These are phyloP conservation scores for Thysanoteuthis rhombus DNA, from an alignment of 2,888 invertebrate species.

Conservation along the genomic window DNA sequence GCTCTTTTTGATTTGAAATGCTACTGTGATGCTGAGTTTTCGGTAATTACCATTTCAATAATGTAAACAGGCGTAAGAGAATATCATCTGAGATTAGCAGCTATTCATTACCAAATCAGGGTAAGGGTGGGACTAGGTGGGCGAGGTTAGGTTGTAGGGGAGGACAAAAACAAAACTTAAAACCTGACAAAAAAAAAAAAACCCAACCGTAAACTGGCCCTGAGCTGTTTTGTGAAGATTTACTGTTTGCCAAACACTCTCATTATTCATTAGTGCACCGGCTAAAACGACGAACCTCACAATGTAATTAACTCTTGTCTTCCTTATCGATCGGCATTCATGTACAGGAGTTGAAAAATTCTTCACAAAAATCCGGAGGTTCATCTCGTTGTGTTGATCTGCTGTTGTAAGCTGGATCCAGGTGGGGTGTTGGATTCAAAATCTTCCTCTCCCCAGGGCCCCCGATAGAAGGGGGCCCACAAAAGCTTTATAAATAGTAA, in stretches of 20 bases:
- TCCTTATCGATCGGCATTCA: neutral
- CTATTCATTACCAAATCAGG: neutral
- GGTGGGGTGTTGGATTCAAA: too few relatives aligned
- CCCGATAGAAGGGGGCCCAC: too few relatives aligned
- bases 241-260: neutral
- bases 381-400: too few relatives aligned
- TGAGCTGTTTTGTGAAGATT: neutral
- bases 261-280: neutral
- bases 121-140: neutral
- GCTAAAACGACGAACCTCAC: neutral
- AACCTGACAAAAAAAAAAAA: too few relatives aligned
- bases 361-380: too few relatives aligned
- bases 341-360: too few relatives aligned
- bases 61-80: neutral
- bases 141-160: neutral
- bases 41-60: neutral
- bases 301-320: neutral
- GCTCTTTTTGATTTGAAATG: neutral
- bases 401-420: too few relatives aligned
- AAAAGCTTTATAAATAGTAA: too few relatives aligned
- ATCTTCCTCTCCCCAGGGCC: too few relatives aligned
- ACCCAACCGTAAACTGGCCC: neutral
- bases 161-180: neutral
- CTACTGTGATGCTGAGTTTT: neutral
- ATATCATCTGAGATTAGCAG: neutral